Base-by-base conservation (phyloP, 2,113 vertebrate genomes). In the Choloepus hoffmanni region DNA sequence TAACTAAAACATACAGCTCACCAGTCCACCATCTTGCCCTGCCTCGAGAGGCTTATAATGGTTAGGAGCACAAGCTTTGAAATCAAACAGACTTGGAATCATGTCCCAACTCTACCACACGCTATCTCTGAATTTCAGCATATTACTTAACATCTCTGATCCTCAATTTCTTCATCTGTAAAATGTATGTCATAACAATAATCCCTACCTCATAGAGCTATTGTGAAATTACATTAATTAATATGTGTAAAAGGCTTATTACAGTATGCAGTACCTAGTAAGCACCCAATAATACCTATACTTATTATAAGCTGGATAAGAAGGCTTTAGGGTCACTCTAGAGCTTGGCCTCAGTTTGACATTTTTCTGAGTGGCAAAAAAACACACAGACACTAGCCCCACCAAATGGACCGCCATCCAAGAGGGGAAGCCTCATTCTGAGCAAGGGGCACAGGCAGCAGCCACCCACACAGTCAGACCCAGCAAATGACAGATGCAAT, bases 311-410 rank as follows among this genome's bases (percentile, higher is more conserved):
- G 36, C 55, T 74, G 33, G 13, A 82, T 48, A 84, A 43, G 23
- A 90, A 48, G 58, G 36, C 40, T 85, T 92, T 65, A 43, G 23
- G 24, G 60, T 30, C 13, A 45, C 62, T 88, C 65, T 87, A 95
- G 18, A 68, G 11, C 85, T 94, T 94, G 83, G 74, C 7, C 5
- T 62, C 85, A 92, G 10, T 62, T 95, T 89, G 26, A 86, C 19
- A 68, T 94, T 68, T 82, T 85, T 94, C 23, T 84, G 43, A 96
- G 40, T 33, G 26, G 11, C 58, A 87, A 90, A 30, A 84, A 96
- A 85, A 90, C 3, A 67, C 48, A 33, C 9, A 93, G 4, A 8
- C 23, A 92, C 7, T 65, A 94, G 26, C 15, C 73, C 68, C 45
- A 92, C 5, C 65, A 83, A 85, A 45, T 79, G 9, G 5, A 78